A percentile compares a stretch with the other conserved stretches of the same genome.
These are phyloP conservation scores for Patiria pectinifera DNA, from an alignment of 53 echinoderm and acorn worm species.

Conservation along the genomic window DNA sequence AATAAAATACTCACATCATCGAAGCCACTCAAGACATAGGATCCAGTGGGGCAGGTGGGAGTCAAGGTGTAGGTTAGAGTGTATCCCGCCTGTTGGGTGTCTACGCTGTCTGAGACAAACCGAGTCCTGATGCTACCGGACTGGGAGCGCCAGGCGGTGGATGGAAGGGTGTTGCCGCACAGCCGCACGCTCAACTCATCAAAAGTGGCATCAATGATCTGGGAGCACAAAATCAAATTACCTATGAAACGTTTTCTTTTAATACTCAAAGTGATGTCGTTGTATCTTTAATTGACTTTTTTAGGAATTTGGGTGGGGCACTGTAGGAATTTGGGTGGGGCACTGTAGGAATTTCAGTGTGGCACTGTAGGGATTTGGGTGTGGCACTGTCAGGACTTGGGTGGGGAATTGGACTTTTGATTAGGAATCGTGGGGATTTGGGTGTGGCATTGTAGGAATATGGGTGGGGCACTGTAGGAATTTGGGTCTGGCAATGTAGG, in stretches of 20 bases:
- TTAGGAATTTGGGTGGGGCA: too few species aligned
- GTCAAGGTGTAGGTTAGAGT: neutral
- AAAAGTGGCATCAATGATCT: neutral
- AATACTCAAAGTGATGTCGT: too few species aligned
- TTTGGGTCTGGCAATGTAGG: too few species aligned
- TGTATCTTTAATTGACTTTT: too few species aligned
- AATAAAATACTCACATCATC: neutral
- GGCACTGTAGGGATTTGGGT: too few species aligned
- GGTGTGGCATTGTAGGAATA: too few species aligned
- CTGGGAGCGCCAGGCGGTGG: neutral
- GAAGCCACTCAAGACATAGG: neutral
- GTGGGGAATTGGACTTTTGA: too few species aligned
- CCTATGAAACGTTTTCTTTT: neutral
- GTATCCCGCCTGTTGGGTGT: constrained; percentile 15
- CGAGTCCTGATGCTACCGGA: neutral
- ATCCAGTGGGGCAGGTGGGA: neutral
- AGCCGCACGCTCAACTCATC: constrained; percentile 15
- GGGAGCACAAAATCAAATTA: neutral
- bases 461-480: too few species aligned
- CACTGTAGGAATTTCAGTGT: too few species aligned
- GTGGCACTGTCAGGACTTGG: too few species aligned
- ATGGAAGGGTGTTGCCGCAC: constrained; percentile 36
- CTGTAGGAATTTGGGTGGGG: too few species aligned
- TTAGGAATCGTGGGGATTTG: too few species aligned
- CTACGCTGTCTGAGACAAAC: constrained; percentile 20